Conservation (phyloP, 2,888 invertebrate species). For the Callimorpha dominula region DNA sequence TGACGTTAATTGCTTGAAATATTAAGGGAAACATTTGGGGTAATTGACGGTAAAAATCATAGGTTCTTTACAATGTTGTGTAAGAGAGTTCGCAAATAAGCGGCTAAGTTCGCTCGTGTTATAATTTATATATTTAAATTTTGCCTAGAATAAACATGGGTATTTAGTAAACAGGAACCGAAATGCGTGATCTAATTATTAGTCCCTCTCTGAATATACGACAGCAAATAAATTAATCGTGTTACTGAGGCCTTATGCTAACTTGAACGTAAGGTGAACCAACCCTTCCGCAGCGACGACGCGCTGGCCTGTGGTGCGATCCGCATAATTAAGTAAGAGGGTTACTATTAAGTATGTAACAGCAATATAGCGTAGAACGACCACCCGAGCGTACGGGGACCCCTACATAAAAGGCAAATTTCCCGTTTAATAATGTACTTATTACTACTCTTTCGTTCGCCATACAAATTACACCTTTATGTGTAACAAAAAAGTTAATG, state of each 20-base stretch:
- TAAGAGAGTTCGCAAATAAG: conserved; percentile 38
- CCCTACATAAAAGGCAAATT: conserved; percentile 72
- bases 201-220: conserved; percentile 64
- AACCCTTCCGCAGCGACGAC: conserved; percentile 65
- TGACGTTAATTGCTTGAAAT: conserved; percentile 67
- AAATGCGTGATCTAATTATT: conserved; percentile 63
- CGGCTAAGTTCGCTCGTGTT: conserved; percentile 18
- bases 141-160: conserved; percentile 36
- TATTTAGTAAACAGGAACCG: conserved; percentile 45
- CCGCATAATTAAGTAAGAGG: conserved; percentile 84
- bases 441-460: conserved; percentile 50
- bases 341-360: conserved; percentile 83
- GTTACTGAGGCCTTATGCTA: conserved; percentile 72
- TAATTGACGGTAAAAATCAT: conserved; percentile 60
- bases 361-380: conserved; percentile 76
- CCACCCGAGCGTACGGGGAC: conserved; percentile 66
- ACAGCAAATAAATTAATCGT: conserved; percentile 76
- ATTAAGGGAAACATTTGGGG: conserved; percentile 60
- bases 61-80: conserved; percentile 41
- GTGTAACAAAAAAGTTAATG: background rate
- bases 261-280: conserved; percentile 64
- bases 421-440: conserved; percentile 68
- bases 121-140: conserved; percentile 34
- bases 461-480: conserved; percentile 31
- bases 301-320: conserved; percentile 67